These are phyloP conservation scores for Brachycybe producta DNA, from an alignment of 2,888 invertebrate genomes.

Conservation along the genomic window DNA sequence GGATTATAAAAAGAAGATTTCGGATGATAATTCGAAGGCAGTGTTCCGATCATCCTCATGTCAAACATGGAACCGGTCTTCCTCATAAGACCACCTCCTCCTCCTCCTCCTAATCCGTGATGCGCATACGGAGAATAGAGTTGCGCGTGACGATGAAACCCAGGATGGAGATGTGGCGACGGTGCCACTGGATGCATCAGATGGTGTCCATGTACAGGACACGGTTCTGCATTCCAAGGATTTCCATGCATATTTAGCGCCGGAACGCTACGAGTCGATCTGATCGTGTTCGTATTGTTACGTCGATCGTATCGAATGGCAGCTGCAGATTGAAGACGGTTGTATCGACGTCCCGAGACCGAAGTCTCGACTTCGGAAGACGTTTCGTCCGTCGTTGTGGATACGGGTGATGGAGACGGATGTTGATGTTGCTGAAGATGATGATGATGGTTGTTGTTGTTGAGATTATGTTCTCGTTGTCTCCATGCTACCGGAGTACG, in stretches of 20 bases:
- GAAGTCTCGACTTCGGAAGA: constrained; percentile 13
- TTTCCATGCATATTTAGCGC: constrained; percentile 12
- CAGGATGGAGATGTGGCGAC: background rate
- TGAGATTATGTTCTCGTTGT: constrained; percentile 11
- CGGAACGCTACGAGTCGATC: constrained; percentile 21
- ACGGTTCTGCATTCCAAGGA: constrained; percentile 13
- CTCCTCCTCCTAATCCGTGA: background rate
- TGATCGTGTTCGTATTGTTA: constrained; percentile 11
- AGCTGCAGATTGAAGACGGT: background rate
- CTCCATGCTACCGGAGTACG: constrained; percentile 14
- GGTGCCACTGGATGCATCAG: background rate
- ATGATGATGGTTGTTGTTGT: background rate
- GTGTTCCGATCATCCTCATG: constrained; percentile 10
- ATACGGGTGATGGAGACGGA: constrained; percentile 7
- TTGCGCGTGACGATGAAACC: background rate
- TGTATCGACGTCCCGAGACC: constrained; percentile 14
- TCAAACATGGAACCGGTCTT: constrained; percentile 20
- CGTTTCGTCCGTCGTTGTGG: constrained; percentile 14
- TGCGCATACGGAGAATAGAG: background rate
- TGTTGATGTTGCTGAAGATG: background rate
- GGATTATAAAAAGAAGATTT: background rate
- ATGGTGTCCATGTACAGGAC: constrained; percentile 18
- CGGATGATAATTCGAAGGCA: background rate
- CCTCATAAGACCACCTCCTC: constrained; percentile 1
- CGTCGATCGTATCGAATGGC: background rate